phyloP scores from a whole-genome alignment of 2,113 vertebrate genomes.

The Sardina pilchardus region DNA sequence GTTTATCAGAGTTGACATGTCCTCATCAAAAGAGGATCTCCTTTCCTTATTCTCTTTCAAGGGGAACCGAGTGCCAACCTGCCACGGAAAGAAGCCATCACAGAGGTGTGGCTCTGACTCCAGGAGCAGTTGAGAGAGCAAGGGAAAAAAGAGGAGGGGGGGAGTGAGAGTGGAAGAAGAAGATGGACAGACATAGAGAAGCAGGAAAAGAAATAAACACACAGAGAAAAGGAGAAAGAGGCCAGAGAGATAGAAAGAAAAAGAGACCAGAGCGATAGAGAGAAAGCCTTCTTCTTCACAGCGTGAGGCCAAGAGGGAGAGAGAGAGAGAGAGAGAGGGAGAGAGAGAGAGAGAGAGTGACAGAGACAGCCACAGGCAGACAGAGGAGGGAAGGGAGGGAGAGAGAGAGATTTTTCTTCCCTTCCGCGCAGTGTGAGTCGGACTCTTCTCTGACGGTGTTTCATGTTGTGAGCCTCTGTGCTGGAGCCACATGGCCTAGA shows the following conservation, averaged over 20 bases:
- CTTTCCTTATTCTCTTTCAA: conserved; percentile 15
- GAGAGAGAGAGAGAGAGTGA: not conserved
- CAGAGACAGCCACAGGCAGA: not conserved
- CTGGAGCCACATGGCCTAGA: not conserved
- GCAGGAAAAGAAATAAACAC: not conserved
- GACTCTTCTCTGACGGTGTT: not conserved
- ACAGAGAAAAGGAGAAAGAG: not conserved
- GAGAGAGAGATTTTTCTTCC: not conserved
- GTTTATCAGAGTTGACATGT: conserved; percentile 5
- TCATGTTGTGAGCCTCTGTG: not conserved
- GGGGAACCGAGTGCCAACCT: not conserved
- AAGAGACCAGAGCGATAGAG: not conserved
- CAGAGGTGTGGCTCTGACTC: not conserved
- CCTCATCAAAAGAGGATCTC: conserved; percentile 8
- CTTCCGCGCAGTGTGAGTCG: not conserved
- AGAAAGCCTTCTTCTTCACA: not conserved
- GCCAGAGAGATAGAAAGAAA: not conserved
- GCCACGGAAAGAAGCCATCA: conserved; percentile 5
- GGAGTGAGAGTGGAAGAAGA: not conserved
- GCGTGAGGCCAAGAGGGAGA: not conserved
- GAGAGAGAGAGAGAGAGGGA: not conserved
- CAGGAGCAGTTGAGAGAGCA: not conserved
- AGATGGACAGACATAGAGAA: not conserved
- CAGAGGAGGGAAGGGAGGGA: not conserved
- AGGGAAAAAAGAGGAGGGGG: not conserved